Percentiles rank a stretch among this genome's conserved stretches.
Conservation (phyloP, 2,888 invertebrate genomes). For the Lithophane socia region DNA sequence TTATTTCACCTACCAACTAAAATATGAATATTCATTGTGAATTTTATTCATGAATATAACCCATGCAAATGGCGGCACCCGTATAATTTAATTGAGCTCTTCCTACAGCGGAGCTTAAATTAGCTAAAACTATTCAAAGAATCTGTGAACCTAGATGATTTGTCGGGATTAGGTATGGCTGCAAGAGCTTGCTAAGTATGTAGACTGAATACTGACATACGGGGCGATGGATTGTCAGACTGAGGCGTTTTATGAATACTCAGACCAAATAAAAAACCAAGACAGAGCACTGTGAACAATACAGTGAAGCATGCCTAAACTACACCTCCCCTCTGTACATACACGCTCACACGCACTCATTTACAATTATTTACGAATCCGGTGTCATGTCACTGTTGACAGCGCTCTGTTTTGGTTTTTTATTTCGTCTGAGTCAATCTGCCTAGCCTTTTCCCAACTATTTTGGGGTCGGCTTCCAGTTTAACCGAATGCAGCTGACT, state of each 20-base stretch:
- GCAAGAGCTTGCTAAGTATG: constrained; percentile 27
- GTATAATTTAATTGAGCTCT: constrained; percentile 71
- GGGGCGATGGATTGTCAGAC: not conserved
- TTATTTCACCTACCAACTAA: constrained; percentile 58
- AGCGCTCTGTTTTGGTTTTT: no score
- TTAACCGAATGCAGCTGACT: no score
- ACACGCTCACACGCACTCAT: no score
- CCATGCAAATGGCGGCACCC: constrained; percentile 61
- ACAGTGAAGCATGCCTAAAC: no score
- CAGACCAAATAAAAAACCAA: no score
- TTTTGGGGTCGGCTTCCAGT: no score
- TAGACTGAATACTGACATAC: constrained; percentile 32
- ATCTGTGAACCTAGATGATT: constrained; percentile 54
- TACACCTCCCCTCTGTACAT: no score
- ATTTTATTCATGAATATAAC: constrained; percentile 65
- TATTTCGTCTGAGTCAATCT: not conserved
- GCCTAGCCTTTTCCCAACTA: no score
- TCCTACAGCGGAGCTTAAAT: constrained; percentile 67
- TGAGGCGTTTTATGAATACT: not conserved
- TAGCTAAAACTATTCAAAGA: constrained; percentile 74
- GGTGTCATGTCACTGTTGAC: no score
- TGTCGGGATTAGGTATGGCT: constrained; percentile 33
- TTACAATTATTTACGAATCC: no score
- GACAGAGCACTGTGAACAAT: no score
- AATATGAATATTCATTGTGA: constrained; percentile 64